phyloP scores from a whole-genome alignment of 2,888 invertebrate species.

The Amorpha juglandis region DNA sequence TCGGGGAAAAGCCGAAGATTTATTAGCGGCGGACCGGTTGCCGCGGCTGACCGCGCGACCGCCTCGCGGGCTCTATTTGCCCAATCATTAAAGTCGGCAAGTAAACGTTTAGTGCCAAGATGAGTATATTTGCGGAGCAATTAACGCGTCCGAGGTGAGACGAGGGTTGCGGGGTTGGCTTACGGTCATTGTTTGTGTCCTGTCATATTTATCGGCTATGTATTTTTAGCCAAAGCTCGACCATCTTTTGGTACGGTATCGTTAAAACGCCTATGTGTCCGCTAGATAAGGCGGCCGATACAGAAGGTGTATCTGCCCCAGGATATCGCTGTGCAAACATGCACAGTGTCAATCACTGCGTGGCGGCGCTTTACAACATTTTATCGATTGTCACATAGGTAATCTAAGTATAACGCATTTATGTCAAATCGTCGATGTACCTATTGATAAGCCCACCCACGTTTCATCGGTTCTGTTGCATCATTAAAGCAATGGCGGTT shows the following conservation, averaged over 20 bases:
- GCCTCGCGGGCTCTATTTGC: constrained; percentile 70
- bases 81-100: constrained; percentile 81
- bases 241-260: constrained; percentile 59
- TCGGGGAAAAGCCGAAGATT: constrained; percentile 82
- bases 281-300: constrained; percentile 70
- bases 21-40: constrained; percentile 70
- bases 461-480: constrained; percentile 66
- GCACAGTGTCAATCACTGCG: constrained; percentile 77
- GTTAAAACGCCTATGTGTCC: constrained; percentile 63
- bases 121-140: constrained; percentile 82
- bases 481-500: constrained; percentile 67
- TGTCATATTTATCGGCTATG: constrained; percentile 38
- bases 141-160: constrained; percentile 80
- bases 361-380: constrained; percentile 80
- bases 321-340: constrained; percentile 76
- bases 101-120: constrained; percentile 81
- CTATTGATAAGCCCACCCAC: constrained; percentile 81
- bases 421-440: constrained; percentile 80
- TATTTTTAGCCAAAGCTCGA: constrained; percentile 41
- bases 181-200: constrained; percentile 64
- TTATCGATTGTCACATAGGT: constrained; percentile 79
- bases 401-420: constrained; percentile 83
- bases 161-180: constrained; percentile 68
- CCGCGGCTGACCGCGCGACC: constrained; percentile 70
- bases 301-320: constrained; percentile 70